These are phyloP conservation scores for Syrista parreyssii DNA, from an alignment of 2,888 invertebrate species.

Conservation along the genomic window DNA sequence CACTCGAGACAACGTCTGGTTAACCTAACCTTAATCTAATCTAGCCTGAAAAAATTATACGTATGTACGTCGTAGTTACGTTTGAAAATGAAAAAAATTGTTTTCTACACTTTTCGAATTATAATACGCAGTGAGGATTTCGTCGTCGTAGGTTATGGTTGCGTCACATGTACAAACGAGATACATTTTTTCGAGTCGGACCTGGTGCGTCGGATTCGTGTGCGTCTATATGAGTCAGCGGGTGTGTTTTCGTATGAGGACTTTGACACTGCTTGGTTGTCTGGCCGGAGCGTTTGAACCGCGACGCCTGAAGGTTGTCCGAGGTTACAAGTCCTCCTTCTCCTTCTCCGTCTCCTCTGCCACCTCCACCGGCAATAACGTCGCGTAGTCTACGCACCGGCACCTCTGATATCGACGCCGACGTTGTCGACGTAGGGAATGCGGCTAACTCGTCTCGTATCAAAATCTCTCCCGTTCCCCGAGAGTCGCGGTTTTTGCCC, in stretches of 20 bases:
- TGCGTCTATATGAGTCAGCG: slow-evolving; percentile 21
- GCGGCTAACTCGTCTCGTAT: too few relatives aligned
- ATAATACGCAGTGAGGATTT: too few relatives aligned
- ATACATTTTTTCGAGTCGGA: too few relatives aligned
- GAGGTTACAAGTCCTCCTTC: slow-evolving; percentile 38
- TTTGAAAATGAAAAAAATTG: too few relatives aligned
- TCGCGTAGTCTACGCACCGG: neutral
- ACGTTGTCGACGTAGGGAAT: neutral
- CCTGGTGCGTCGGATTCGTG: neutral
- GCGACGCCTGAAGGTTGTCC: slow-evolving; percentile 46
- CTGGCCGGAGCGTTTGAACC: slow-evolving; percentile 41
- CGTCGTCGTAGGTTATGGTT: too few relatives aligned
- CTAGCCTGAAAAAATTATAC: too few relatives aligned
- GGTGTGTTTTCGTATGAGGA: slow-evolving; percentile 42
- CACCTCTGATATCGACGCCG: slow-evolving; percentile 4
- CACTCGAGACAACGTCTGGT: too few relatives aligned
- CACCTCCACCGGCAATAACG: neutral
- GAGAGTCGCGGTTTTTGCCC: slow-evolving; percentile 30
- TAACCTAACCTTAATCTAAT: too few relatives aligned
- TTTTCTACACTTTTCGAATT: too few relatives aligned
- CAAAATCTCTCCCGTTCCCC: slow-evolving; percentile 7
- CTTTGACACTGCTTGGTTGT: slow-evolving; percentile 45
- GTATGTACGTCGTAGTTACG: too few relatives aligned
- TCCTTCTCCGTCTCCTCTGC: neutral
- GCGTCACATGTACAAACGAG: too few relatives aligned